Conservation (phyloP, 53 echinoderm and acorn worm genomes). For the Patiria pectinifera region DNA sequence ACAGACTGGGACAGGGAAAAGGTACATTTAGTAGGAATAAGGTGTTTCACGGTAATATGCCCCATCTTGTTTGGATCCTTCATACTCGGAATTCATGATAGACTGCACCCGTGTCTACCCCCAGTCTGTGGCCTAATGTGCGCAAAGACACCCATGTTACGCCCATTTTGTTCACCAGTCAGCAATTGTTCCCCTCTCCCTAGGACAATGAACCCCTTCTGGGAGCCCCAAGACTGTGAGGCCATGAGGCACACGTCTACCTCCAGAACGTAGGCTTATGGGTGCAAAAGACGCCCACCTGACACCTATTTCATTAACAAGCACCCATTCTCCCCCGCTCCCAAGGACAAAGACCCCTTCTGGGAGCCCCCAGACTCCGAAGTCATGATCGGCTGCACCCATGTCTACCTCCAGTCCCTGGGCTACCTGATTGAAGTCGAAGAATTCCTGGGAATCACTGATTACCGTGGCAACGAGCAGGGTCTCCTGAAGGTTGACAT, state of each 20-base stretch:
- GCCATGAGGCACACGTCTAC: no score
- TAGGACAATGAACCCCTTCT: no score
- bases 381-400: slow-evolving; percentile 88
- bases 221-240: no score
- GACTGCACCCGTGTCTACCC: no score
- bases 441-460: slow-evolving; percentile 83
- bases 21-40: slow-evolving; percentile 39
- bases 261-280: no score
- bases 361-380: slow-evolving; percentile 97
- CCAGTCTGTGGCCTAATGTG: no score
- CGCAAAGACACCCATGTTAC: no score
- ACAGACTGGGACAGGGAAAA: slow-evolving; percentile 90
- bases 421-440: slow-evolving; percentile 95
- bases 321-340: not conserved
- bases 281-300: no score
- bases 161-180: not conserved
- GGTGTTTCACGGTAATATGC: no score
- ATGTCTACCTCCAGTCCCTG: slow-evolving; percentile 93
- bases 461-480: slow-evolving; percentile 88
- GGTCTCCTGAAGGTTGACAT: slow-evolving; percentile 92
- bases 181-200: not conserved
- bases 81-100: no score
- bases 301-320: no score
- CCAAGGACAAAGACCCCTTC: slow-evolving; percentile 92
- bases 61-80: no score